Base-by-base conservation (phyloP, 2,888 invertebrate genomes). In the Philereme vetulata region DNA sequence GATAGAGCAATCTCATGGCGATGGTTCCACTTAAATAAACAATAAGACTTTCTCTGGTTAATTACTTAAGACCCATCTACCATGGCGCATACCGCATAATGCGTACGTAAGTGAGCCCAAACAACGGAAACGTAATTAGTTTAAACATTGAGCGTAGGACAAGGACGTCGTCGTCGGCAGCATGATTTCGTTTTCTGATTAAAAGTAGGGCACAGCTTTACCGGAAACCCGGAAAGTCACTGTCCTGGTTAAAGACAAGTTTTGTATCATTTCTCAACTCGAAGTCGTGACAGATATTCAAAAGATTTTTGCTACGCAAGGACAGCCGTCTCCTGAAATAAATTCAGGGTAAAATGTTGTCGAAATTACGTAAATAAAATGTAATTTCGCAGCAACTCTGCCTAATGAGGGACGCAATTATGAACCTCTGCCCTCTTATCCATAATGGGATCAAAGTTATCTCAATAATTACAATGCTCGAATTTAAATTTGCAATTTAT, bases 331-430 rank as follows among this genome's bases (percentile, higher is more conserved):
- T 68, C 66, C 68, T 64, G 65, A 74, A 72, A 67, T 71, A 72
- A 72, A 76, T 81, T 74, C 69, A 72, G 75, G 75, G 71, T 76
- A 73, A 73, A 63, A 70, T 68, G 68, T 70, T 69, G 72, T 68
- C 72, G 74, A 75, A 80, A 79, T 77, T 79, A 76, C 74, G 75
- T 81, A 80, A 82, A 82, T 82, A 80, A 77, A 81, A 80, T 80
- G 77, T 82, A 78, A 85, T 84, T 84, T 79, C 45, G 75, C 73
- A 62, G 75, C 76, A 73, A 70, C 70, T 67, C 74, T 68, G 72
- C 72, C 77, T 85, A 85, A 86, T 84, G 85, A 84, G 81, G 80
- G 76, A 66, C 80, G 81, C 82, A 84, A 85, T 85, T 83, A 85
- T 78, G 75, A 79, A 76, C 72, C 77, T 71, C 75, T 69, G 71